phyloP scores from a whole-genome alignment of 30 jellyfish, hydroid and myxozoan genomes.

The Pseudorhiza aurosa region DNA sequence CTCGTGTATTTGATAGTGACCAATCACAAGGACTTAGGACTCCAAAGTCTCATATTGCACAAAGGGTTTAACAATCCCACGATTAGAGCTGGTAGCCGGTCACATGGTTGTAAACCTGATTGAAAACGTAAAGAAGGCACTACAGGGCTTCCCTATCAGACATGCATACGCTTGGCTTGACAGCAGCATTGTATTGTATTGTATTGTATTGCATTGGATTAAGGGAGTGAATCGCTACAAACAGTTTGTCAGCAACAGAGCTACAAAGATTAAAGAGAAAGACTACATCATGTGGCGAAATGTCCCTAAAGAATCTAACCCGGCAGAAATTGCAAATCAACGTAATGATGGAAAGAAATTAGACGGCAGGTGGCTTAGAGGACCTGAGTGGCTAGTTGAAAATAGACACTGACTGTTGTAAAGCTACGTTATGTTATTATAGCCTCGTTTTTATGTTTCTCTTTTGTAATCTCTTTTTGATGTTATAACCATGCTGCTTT shows the following conservation, averaged over 20 bases:
- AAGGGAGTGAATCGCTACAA: conserved; percentile 4
- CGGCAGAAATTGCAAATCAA: conserved; percentile 24
- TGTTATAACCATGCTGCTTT: no score
- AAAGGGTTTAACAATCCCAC: conserved; percentile 21
- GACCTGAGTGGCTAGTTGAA: not conserved
- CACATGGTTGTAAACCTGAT: conserved; percentile 8
- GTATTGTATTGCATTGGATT: no score
- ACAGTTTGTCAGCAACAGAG: conserved; percentile 23
- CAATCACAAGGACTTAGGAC: not conserved
- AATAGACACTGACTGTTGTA: conserved; percentile 5
- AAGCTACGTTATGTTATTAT: no score
- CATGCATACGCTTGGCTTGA: conserved; percentile 23
- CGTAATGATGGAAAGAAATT: not conserved
- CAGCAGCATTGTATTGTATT: conserved; percentile 41
- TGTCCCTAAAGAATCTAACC: conserved; percentile 14
- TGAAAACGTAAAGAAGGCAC: conserved; percentile 10
- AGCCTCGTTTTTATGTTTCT: no score
- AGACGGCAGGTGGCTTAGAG: not conserved
- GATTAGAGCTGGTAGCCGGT: conserved; percentile 19
- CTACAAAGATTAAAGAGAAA: not conserved
- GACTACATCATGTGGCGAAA: conserved; percentile 3
- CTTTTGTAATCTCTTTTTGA: no score
- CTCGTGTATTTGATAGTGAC: conserved; percentile 1
- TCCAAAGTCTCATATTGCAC: conserved; percentile 26
- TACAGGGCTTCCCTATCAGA: conserved; percentile 13